Conservation (phyloP, 2,797 vertebrate genomes). For the Luscinia megarhynchos region DNA sequence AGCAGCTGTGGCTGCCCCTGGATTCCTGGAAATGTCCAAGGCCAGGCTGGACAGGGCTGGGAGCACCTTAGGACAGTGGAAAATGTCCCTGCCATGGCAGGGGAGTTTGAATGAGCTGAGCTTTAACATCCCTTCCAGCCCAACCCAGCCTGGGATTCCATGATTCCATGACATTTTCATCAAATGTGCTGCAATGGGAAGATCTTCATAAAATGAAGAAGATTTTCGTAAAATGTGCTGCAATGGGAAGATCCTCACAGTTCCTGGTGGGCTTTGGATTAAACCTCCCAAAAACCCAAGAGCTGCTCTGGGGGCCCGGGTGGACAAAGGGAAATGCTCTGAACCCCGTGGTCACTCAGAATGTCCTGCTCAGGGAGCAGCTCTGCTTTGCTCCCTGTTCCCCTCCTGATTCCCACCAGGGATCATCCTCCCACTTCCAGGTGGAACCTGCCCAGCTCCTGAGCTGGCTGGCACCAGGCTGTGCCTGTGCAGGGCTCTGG, state of each 20-base stretch:
- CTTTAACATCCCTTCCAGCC: too few relatives aligned
- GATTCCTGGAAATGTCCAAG: background rate
- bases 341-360: accelerated
- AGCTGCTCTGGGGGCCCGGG: background rate
- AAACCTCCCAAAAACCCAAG: background rate
- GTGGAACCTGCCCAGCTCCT: background rate
- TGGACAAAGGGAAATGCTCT: accelerated
- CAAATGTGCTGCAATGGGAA: background rate
- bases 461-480: accelerated
- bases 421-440: background rate
- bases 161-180: too few relatives aligned
- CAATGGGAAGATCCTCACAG: accelerated
- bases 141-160: background rate
- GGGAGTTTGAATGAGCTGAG: background rate
- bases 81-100: accelerated
- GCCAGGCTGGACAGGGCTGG: accelerated
- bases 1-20: background rate
- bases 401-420: accelerated
- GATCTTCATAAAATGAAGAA: too few relatives aligned
- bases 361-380: background rate
- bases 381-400: background rate
- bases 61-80: accelerated
- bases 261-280: background rate
- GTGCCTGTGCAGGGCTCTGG: too few relatives aligned
- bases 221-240: too few relatives aligned